A percentile compares a stretch with the other conserved stretches of the same genome.
These are phyloP conservation scores for Bujurquina vittata DNA, from an alignment of 2,113 vertebrate genomes.

Conservation along the genomic window DNA sequence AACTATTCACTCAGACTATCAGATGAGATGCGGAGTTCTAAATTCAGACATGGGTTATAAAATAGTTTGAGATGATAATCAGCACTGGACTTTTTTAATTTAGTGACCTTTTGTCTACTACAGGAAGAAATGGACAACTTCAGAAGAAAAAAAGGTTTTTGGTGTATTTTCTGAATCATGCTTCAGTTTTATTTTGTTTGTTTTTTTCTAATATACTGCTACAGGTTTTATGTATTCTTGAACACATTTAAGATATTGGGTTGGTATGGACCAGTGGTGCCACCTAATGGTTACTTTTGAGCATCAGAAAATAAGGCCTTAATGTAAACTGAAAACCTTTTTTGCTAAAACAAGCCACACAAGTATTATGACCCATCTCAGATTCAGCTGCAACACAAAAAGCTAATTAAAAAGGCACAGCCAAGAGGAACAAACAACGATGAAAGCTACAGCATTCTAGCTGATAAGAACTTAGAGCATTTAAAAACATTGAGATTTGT, in stretches of 20 bases:
- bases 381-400: not conserved
- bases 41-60: not conserved
- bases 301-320: not conserved
- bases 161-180: not conserved
- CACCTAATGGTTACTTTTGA: slow-evolving; percentile 39
- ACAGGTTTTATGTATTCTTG: not conserved
- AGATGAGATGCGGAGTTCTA: slow-evolving; percentile 22
- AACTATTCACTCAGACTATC: slow-evolving; percentile 8
- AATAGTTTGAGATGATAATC: not conserved
- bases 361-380: too few relatives aligned
- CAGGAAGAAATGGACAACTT: not conserved
- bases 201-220: not conserved
- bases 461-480: too few relatives aligned
- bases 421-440: too few relatives aligned
- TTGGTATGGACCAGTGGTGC: slow-evolving; percentile 27
- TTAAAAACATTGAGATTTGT: not conserved
- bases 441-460: not conserved
- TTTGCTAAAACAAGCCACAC: not conserved
- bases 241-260: too few relatives aligned
- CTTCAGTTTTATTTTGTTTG: not conserved
- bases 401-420: too few relatives aligned
- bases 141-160: not conserved
- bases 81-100: not conserved
- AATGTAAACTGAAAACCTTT: too few relatives aligned
- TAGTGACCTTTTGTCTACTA: not conserved